These are phyloP conservation scores for Cecropterus lyciades DNA, from an alignment of 1,140 invertebrate species.

Conservation along the genomic window DNA sequence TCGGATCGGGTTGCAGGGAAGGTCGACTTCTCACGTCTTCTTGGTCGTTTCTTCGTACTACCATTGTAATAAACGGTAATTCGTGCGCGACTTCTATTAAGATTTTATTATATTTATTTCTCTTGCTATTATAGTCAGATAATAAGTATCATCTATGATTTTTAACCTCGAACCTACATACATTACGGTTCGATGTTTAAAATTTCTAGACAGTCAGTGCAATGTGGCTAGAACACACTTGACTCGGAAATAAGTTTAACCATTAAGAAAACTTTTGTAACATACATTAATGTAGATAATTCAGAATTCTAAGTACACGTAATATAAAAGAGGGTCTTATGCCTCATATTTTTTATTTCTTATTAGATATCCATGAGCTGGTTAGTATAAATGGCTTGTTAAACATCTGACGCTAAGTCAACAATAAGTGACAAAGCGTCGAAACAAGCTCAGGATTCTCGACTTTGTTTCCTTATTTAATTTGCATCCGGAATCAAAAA, in stretches of 20 bases:
- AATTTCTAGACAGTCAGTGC: no score
- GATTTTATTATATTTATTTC: no score
- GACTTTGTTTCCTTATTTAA: constrained; percentile 81
- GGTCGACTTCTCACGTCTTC: constrained; percentile 52
- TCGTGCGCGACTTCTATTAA: not conserved
- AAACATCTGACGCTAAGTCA: constrained; percentile 57
- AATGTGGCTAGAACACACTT: no score
- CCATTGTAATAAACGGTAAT: constrained; percentile 18
- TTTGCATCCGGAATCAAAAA: constrained; percentile 83
- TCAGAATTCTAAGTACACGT: not conserved
- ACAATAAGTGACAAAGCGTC: constrained; percentile 63
- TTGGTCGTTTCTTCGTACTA: constrained; percentile 14
- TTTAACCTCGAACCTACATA: no score
- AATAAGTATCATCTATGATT: no score
- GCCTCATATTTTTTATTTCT: constrained; percentile 28
- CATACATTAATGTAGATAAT: not conserved
- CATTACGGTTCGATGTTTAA: no score
- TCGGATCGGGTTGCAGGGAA: constrained; percentile 62
- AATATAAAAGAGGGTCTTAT: constrained; percentile 13
- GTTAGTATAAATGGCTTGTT: constrained; percentile 44
- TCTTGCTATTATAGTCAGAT: no score
- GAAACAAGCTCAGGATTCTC: constrained; percentile 63
- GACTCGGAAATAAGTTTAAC: no score
- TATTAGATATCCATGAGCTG: constrained; percentile 29
- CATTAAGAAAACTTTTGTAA: not conserved